phyloP scores from a whole-genome alignment of 2,888 invertebrate genomes.

The Rhamphomyia laevipes region DNA sequence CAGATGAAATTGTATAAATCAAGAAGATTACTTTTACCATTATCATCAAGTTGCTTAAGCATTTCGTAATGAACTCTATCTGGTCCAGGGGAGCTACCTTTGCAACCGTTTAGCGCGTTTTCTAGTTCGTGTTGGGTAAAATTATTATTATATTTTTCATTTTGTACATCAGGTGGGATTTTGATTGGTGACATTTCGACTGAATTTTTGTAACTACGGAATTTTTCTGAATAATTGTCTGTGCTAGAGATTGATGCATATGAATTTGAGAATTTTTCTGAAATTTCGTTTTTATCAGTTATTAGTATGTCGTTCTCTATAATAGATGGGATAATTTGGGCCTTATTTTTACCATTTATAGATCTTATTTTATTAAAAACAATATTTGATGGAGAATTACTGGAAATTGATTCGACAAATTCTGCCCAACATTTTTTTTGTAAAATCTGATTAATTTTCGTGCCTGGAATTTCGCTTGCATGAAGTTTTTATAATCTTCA shows the following conservation, averaged over 20 bases:
- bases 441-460: neutral
- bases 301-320: too few relatives aligned
- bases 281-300: too few relatives aligned
- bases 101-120: neutral
- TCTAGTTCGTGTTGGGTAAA: neutral
- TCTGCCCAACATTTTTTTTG: neutral
- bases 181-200: neutral
- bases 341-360: too few relatives aligned
- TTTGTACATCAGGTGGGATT: conserved; percentile 2
- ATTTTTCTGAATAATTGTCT: too few relatives aligned
- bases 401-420: neutral
- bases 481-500: neutral
- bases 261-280: too few relatives aligned
- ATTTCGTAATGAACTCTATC: neutral
- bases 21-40: neutral
- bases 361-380: neutral
- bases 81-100: neutral
- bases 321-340: too few relatives aligned
- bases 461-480: neutral
- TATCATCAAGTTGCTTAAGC: neutral
- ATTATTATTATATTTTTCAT: neutral
- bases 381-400: neutral
- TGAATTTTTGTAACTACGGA: too few relatives aligned
- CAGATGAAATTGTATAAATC: neutral
- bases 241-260: too few relatives aligned